Base-by-base conservation (phyloP, 2,113 vertebrate genomes). In the Circaetus cinerascens region DNA sequence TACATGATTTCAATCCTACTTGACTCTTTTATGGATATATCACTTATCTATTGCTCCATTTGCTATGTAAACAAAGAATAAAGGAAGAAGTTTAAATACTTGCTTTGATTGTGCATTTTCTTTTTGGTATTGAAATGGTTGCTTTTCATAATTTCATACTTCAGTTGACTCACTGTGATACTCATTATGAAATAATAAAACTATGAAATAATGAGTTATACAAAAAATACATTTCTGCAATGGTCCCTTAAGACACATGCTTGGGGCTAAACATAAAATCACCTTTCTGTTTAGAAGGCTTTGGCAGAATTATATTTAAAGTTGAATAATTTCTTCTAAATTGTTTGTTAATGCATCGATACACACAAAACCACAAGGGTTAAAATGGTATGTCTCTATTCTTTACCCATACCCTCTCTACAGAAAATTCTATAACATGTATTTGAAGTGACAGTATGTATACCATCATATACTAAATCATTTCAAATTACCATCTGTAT, bases 61-160 rank as follows among this genome's bases (percentile, higher is more conserved):
- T 93, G 79, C 69, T 23, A 60, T 66, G 56, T 71, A 87, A 90
- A 91, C 60, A 95, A 95, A 79, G 87, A 93, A 62, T 64, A 93
- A 96, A 83, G 16, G 74, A 75, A 92, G 41, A 75, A 38, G n/a
- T 86, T 96, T 23, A 40, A 76, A 91, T 82, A 67, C 19, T 92
- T 86, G 56, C 25, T 73, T 88, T 86, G 29, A 95, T 7, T 74
- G 72, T 73, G 56, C 34, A 86, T 93, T 84, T 68, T 67, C 43
- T 84, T 83, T 75, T 68, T 74, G 38, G 27, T 64, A 59, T n/a
- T 86, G 73, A 91, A 86, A 62, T 62, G 43, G 34, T 29, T 67
- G 67, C 36, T 86, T 88, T 77, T 71, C 40, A 41, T 66, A 84
- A 89, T 75, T 66, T 86, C 67, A 84, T 67, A 59, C n/a, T 76